Conservation (phyloP, 2,113 vertebrate species). For the Hippotragus niger region DNA sequence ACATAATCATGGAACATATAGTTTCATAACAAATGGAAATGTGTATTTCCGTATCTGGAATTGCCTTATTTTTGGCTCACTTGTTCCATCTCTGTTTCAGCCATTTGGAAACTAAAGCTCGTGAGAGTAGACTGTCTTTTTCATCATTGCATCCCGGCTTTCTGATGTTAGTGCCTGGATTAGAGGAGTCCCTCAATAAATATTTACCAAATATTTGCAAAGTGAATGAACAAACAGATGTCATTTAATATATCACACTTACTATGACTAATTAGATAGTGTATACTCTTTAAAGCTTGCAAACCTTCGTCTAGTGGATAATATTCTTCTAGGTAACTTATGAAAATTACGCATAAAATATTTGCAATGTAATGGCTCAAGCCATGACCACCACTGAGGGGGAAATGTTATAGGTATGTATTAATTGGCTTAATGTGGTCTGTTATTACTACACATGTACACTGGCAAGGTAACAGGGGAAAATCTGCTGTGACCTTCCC, state of each 20-base stretch:
- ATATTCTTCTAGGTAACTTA: background rate
- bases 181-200: background rate
- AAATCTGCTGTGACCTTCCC: conserved; percentile 31
- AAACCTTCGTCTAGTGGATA: background rate
- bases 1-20: background rate
- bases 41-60: background rate
- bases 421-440: background rate
- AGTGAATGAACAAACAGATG: background rate
- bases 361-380: background rate
- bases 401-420: background rate
- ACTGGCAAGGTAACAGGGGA: accelerated
- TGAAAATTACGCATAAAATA: background rate
- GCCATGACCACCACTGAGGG: too few species aligned
- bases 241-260: background rate
- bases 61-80: background rate
- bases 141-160: background rate
- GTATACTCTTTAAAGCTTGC: background rate
- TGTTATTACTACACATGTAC: background rate
- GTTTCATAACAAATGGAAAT: background rate
- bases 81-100: background rate
- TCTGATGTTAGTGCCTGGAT: background rate
- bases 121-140: background rate
- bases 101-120: background rate
- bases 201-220: background rate
- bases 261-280: background rate